A percentile compares a stretch with the other conserved stretches of the same genome.
These are phyloP conservation scores for Bergia puertoricense DNA, from an alignment of 92 coral and sea anemone species.

Conservation along the genomic window DNA sequence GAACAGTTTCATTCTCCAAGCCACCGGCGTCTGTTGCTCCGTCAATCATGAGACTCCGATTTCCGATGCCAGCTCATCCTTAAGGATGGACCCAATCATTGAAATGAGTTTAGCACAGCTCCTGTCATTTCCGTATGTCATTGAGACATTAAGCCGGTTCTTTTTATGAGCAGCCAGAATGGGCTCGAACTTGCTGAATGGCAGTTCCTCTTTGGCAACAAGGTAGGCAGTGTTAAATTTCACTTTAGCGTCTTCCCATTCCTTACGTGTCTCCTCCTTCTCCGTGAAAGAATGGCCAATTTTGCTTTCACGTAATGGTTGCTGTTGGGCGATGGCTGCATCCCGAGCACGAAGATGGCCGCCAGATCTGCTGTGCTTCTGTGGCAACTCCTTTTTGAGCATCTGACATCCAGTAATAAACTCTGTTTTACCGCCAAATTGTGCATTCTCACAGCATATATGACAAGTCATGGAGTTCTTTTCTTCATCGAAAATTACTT, in stretches of 20 bases:
- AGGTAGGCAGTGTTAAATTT: slow-evolving; percentile 6
- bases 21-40: slow-evolving; percentile 47
- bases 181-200: background rate
- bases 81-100: background rate
- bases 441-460: slow-evolving; percentile 25
- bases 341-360: slow-evolving; percentile 39
- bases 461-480: slow-evolving; percentile 37
- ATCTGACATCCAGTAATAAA: slow-evolving; percentile 39
- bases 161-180: background rate
- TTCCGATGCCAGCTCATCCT: background rate
- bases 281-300: background rate
- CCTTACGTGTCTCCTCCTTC: background rate
- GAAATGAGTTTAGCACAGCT: background rate
- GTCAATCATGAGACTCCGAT: slow-evolving; percentile 21
- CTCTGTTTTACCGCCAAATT: slow-evolving; percentile 42
- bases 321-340: background rate
- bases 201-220: slow-evolving; percentile 12
- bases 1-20: slow-evolving; percentile 52
- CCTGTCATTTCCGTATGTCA: background rate
- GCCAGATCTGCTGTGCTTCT: slow-evolving; percentile 32
- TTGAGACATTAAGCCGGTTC: background rate
- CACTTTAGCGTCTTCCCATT: background rate
- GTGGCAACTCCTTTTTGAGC: slow-evolving; percentile 32
- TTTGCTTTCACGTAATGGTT: background rate
- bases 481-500: slow-evolving; percentile 37